Evolutionary conservation across 2,113 vertebrate genomes (phyloP).

Genomic region (Eptesicus fuscus): DNA sequence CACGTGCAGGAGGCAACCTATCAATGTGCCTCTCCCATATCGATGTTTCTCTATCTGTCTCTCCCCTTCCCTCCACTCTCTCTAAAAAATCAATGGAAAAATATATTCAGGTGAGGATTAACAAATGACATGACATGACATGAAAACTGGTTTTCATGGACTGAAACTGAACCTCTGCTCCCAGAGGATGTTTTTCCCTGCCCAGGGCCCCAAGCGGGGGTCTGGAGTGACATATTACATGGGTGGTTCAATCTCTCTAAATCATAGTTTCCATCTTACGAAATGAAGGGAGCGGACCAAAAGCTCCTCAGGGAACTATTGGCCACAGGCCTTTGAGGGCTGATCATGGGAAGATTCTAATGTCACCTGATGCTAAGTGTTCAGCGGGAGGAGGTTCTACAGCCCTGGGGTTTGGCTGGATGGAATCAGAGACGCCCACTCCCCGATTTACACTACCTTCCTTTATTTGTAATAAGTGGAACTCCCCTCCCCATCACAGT

Average conservation of each 20-base stretch:
- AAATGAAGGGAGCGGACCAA: background rate
- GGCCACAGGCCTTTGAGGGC: background rate
- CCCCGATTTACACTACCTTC: background rate
- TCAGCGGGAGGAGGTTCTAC: background rate
- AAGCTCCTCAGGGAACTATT: background rate
- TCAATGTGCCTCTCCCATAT: too few species aligned
- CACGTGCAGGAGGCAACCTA: too few species aligned
- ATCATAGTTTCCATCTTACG: background rate
- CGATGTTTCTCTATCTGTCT: too few species aligned
- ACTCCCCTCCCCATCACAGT: background rate
- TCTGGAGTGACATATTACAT: background rate
- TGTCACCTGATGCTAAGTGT: accelerated
- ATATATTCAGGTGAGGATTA: too few species aligned
- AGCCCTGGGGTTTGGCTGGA: background rate
- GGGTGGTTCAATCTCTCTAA: background rate
- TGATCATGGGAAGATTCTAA: background rate
- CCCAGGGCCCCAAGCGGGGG: background rate
- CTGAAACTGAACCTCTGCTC: background rate
- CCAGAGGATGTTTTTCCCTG: background rate
- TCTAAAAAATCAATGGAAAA: too few species aligned
- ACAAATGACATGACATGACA: too few species aligned
- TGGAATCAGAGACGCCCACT: constrained; percentile 8
- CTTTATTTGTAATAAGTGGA: constrained; percentile 54
- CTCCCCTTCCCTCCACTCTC: too few species aligned
- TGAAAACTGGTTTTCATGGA: background rate